Conservation (phyloP, 2,113 vertebrate genomes). For the Oryctolagus cuniculus region DNA sequence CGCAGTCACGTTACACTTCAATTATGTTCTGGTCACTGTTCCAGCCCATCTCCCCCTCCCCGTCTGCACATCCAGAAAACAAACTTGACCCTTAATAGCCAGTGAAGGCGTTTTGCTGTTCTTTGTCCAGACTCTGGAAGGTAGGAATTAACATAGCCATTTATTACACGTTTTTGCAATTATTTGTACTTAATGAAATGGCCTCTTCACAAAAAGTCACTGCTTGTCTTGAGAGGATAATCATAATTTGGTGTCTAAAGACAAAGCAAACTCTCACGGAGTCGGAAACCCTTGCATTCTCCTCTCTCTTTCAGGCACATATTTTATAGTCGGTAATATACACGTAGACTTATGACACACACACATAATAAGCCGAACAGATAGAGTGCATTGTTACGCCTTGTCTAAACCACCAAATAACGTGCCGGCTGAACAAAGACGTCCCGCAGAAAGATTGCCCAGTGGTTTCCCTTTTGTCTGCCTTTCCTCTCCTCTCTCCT, state of each 20-base stretch:
- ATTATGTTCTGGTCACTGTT: background rate
- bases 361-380: constrained; percentile 67
- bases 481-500: background rate
- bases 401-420: constrained; percentile 60
- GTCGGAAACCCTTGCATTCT: background rate
- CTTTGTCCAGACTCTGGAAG: background rate
- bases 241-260: background rate
- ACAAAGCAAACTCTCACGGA: constrained; percentile 53
- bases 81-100: background rate
- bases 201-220: background rate
- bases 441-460: background rate
- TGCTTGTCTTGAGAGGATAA: background rate
- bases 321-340: constrained; percentile 74
- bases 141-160: background rate
- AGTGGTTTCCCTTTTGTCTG: constrained; percentile 55
- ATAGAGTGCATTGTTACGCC: constrained; percentile 71
- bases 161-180: background rate
- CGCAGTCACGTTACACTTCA: background rate
- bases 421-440: constrained; percentile 70
- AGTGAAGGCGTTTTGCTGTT: background rate
- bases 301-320: constrained; percentile 35
- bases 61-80: background rate
- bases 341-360: constrained; percentile 72
- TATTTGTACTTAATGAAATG: background rate
- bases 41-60: background rate